phyloP scores from a whole-genome alignment of 2,113 vertebrate species.

The Psettodes erumei region DNA sequence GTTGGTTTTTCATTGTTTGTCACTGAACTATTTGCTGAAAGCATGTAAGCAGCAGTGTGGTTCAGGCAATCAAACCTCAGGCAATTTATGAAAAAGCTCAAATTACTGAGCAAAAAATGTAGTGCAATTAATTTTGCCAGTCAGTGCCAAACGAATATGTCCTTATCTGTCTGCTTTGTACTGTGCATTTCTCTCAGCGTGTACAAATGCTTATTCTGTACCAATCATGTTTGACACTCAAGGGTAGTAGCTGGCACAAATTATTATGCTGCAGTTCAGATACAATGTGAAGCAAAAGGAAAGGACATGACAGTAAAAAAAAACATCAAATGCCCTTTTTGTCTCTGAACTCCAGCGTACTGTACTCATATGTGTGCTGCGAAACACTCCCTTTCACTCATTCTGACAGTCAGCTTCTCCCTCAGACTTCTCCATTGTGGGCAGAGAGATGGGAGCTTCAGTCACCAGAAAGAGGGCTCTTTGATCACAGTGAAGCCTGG shows the following conservation, averaged over 20 bases:
- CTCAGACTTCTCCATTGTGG: conserved; percentile 36
- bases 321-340: conserved; percentile 53
- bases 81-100: conserved; percentile 34
- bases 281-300: conserved; percentile 2
- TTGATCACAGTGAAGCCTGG: conserved; percentile 77
- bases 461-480: conserved; percentile 59
- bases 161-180: conserved; percentile 32
- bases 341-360: conserved; percentile 38
- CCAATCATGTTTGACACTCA: conserved; percentile 40
- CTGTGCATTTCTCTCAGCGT: conserved; percentile 17
- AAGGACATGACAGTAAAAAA: conserved; percentile 42
- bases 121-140: conserved; percentile 12
- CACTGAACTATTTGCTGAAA: conserved; percentile 6
- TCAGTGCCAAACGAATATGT: conserved; percentile 19
- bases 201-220: conserved; percentile 30
- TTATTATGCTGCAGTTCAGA: conserved; percentile 34
- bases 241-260: conserved; percentile 45
- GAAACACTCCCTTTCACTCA: conserved; percentile 44
- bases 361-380: conserved; percentile 35
- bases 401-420: conserved; percentile 56
- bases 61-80: conserved; percentile 26
- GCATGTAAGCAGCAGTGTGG: conserved; percentile 15
- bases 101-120: conserved; percentile 25
- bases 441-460: conserved; percentile 51
- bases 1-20: conserved; percentile 17